Conservation (phyloP, 2,888 invertebrate species). For the Habroteleia sp. region DNA sequence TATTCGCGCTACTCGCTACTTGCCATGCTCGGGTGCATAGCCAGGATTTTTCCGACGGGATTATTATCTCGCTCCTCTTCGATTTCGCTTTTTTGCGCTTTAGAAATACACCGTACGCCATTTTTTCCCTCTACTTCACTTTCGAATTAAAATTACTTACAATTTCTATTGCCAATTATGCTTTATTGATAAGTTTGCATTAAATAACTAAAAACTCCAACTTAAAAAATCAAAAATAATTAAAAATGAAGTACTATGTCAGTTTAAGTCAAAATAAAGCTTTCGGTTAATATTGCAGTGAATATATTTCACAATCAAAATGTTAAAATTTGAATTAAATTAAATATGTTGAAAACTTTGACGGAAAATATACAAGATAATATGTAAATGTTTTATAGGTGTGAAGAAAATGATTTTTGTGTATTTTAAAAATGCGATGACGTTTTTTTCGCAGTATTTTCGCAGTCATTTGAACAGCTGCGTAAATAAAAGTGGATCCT, state of each 20-base stretch:
- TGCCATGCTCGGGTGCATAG: conserved; percentile 35
- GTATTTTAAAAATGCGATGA: conserved; percentile 43
- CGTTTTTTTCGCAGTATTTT: conserved; percentile 51
- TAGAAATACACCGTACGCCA: background rate
- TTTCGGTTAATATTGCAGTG: no score
- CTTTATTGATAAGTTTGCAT: no score
- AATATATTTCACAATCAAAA: no score
- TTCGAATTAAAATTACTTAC: no score
- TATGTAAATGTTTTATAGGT: background rate
- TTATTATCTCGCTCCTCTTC: conserved; percentile 36
- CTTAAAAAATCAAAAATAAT: no score
- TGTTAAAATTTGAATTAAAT: no score
- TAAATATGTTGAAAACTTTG: no score
- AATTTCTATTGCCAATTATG: no score
- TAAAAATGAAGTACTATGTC: no score
- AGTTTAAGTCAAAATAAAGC: no score
- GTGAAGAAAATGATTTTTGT: conserved; percentile 15
- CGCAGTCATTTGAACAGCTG: conserved; percentile 56
- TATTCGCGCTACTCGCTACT: conserved; percentile 50
- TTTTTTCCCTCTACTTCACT: background rate
- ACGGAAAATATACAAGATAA: conserved; percentile 6
- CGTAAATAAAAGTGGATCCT: conserved; percentile 56
- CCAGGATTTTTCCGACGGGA: conserved; percentile 44
- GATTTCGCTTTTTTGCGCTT: conserved; percentile 6
- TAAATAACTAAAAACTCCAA: no score